Evolutionary conservation across 30 jellyfish, hydroid and myxozoan species (phyloP).

Genomic region (Sanderia malayensis): DNA sequence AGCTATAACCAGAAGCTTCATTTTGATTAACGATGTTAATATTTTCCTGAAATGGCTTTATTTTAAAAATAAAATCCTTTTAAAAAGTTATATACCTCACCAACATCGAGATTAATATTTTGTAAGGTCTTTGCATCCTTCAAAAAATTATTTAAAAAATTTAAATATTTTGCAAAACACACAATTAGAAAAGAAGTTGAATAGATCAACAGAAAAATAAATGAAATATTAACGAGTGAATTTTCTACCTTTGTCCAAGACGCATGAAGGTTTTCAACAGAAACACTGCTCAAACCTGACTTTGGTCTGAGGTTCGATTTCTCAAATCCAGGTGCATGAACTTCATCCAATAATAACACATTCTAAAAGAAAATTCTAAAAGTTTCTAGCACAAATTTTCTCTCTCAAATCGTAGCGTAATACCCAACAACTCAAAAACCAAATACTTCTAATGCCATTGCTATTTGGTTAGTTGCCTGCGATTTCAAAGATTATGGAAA

Average conservation of each 20-base stretch:
- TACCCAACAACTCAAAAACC: no score
- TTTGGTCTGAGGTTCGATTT: constrained; percentile 58
- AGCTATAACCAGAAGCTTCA: no score
- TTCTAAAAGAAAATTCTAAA: constrained; percentile 25
- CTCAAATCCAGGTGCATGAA: constrained; percentile 45
- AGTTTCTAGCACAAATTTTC: no score
- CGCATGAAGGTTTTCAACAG: constrained; percentile 68
- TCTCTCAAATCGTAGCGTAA: no score
- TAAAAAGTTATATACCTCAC: no score
- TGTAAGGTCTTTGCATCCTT: constrained; percentile 68
- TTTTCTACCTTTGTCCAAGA: constrained; percentile 73
- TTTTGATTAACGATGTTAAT: no score
- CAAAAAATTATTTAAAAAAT: no score
- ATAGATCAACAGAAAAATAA: neutral
- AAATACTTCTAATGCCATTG: no score
- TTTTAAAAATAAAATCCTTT: no score
- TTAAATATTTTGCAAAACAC: neutral
- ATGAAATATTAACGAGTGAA: neutral
- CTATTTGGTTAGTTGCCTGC: no score
- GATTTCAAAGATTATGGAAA: no score
- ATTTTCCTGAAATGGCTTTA: no score
- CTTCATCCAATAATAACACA: constrained; percentile 48
- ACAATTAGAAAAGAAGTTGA: neutral
- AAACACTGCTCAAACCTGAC: constrained; percentile 30
- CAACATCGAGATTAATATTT: constrained; percentile 51